Conservation (phyloP, 2,888 invertebrate genomes). For the Zygaena filipendulae region DNA sequence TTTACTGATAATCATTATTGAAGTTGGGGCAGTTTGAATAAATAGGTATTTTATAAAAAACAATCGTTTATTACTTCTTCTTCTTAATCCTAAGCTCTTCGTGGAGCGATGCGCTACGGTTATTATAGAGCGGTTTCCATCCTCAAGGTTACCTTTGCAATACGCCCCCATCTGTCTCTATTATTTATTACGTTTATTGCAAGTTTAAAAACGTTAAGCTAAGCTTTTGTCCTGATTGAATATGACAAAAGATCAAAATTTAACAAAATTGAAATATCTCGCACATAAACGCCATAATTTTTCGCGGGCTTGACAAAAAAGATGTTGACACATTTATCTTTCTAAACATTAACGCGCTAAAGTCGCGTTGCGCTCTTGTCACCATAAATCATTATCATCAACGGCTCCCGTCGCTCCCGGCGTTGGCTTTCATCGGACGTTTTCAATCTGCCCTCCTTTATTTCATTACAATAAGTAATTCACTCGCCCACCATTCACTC, state of each 20-base stretch:
- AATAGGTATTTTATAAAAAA: too few species aligned
- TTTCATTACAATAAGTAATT: slow-evolving; percentile 65
- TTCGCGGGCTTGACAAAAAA: slow-evolving; percentile 33
- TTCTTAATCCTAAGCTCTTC: too few species aligned
- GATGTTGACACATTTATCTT: slow-evolving; percentile 53
- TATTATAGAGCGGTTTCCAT: too few species aligned
- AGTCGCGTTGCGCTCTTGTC: slow-evolving; percentile 54
- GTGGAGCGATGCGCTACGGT: too few species aligned
- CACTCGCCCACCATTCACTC: slow-evolving; percentile 59
- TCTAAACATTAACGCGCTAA: slow-evolving; percentile 50
- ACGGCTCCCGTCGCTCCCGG: slow-evolving; percentile 37
- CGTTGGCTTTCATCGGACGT: slow-evolving; percentile 58
- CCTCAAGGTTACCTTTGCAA: too few species aligned
- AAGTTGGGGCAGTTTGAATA: too few species aligned
- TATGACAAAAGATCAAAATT: too few species aligned
- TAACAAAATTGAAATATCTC: too few species aligned
- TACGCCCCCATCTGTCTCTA: too few species aligned
- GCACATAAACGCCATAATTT: slow-evolving; percentile 36
- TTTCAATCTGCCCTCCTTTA: slow-evolving; percentile 63
- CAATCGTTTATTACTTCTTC: too few species aligned
- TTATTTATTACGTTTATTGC: too few species aligned
- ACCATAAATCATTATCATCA: slow-evolving; percentile 65
- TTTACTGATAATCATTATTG: too few species aligned
- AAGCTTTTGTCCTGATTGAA: slow-evolving; percentile 23
- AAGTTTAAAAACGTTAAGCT: slow-evolving; percentile 21